Evolutionary conservation across 2,113 vertebrate genomes (phyloP).

Genomic region (Ageneiosus marmoratus): DNA sequence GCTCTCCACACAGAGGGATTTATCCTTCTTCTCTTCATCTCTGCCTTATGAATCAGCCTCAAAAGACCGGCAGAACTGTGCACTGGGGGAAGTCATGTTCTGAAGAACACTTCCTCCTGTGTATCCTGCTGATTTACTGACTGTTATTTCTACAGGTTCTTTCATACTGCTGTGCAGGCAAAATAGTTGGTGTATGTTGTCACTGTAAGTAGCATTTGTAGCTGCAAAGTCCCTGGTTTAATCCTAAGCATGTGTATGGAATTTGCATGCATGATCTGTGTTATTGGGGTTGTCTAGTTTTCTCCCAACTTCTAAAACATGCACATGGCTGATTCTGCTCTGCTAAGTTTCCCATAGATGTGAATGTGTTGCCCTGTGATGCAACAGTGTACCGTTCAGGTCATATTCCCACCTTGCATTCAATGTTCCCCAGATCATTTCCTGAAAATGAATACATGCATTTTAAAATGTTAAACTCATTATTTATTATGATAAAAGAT

Average conservation of each 20-base stretch:
- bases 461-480: neutral
- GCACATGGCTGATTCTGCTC: neutral
- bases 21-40: neutral
- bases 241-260: neutral
- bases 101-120: neutral
- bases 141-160: neutral
- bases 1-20: neutral
- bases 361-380: neutral
- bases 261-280: neutral
- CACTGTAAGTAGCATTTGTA: neutral
- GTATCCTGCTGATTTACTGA: neutral
- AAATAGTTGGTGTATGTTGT: neutral
- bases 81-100: neutral
- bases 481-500: neutral
- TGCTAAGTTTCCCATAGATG: neutral
- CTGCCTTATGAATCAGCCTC: slow-evolving; percentile 7
- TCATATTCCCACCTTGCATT: neutral
- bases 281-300: neutral
- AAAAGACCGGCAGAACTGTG: neutral
- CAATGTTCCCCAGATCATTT: neutral
- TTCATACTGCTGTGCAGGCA: neutral
- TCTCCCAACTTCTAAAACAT: neutral
- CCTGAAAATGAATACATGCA: neutral
- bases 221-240: neutral
- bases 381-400: neutral